Evolutionary conservation across 2,888 invertebrate genomes (phyloP), one percentile per base, ranked within the genome.

Genomic region (Stramonita haemastoma): DNA sequence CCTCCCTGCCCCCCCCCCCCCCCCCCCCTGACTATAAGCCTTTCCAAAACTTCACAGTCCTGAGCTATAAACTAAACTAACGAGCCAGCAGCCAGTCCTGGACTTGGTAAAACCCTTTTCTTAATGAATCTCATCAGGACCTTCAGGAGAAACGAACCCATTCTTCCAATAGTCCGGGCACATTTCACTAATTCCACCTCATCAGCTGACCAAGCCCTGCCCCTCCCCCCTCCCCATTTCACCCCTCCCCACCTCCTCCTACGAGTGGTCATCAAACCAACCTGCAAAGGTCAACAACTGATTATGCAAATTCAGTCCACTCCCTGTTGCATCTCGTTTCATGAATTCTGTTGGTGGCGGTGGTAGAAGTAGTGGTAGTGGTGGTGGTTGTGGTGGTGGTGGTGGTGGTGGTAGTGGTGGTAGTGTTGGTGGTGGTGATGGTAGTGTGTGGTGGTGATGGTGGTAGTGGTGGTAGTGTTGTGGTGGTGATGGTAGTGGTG

Each of bases 61-160:
- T 8, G 46, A 46, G 8, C 46, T 46, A 46, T 46, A 46, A 46
- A 46, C 46, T 46, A 8, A 46, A 46, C 46, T 8, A 46, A 46
- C 8, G 46, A 46, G 46, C n/a, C n/a, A n/a, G 46, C 46, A 46
- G 8, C 46, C 46, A n/a, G 4, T 46, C 46, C 46, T 46, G 46
- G 46, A 46, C 46, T 46, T 46, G 8, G 46, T n/a, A 29, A 29
- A 13, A 22, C 13, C 13, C 83, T 46, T 6, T 46, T 26, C 19
- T 56, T n/a, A 84, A 84, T 57, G 84, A 84, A 56, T 56, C 84
- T 84, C 84, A 84, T 84, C 84, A 84, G 84, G 84, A 56, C 46
- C 17, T 46, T 46, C 2, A 8, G 46, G 11, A 15, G 84, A n/a
- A 56, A 84, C 57, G 57, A 84, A 84, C 56, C 84, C 77, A 15